Base-by-base conservation (phyloP, 2,888 invertebrate species). In the Drosophila anceps region DNA sequence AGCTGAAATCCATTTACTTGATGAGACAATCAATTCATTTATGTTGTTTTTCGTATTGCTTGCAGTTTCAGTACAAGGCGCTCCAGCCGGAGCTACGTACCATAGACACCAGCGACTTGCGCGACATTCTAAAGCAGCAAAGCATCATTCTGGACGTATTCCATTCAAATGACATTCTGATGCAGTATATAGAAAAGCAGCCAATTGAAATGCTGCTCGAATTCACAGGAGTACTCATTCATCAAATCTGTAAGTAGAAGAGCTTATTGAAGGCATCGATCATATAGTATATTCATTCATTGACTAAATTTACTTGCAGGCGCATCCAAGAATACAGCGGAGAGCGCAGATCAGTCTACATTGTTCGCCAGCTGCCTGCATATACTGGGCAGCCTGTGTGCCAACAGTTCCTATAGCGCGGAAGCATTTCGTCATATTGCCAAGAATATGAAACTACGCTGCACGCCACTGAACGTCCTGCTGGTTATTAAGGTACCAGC, bases 151-250 rank as follows among this genome's bases (percentile, higher is more conserved):
- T 92, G 31, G 70, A 67, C 10, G 79, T 84, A 8, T 91, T 92
- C 44, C 83, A 78, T 35, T 83, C 76, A 1, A 85, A 84, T 69
- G 41, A 29, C 0, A 62, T 73, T 12, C 78, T 92, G 2, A 58
- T 87, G 8, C 63, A 74, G 5, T 91, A 90, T 60, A 53, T 92
- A 48, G 89, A 88, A 8, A 80, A 77, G 7, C 91, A 92, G 57
- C 90, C 90, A 0, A 78, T 91, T 27, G 91, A 91, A 29, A 91
- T 91, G 84, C 58, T 92, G 51, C 73, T 92, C 18, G 77, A 73
- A 8, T 92, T 92, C 46, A 72, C 84, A 39, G 88, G 84, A 20
- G 55, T 60, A 6, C 59, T 81, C 0, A 76, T 92, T 0, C 86
- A 81, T 29, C 58, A 77, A 0, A 74, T 84, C 60, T 86, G 92